A percentile compares a stretch with the other conserved stretches of the same genome.
Evolutionary conservation across 2,888 invertebrate genomes (phyloP).

Genomic region (Mylabris sibirica): DNA sequence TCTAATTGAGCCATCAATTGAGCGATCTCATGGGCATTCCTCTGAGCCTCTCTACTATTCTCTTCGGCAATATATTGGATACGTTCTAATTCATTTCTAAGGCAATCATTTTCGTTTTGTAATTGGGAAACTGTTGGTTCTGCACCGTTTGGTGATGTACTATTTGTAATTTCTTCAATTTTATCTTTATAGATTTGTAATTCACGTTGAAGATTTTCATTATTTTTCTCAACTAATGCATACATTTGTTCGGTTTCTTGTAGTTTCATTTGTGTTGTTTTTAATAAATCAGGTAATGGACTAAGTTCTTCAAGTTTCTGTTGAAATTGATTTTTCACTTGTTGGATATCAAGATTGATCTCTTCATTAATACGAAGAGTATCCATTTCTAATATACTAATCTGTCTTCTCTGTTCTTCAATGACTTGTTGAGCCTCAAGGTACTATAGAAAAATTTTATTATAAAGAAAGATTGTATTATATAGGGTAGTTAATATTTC

Average conservation of each 20-base stretch:
- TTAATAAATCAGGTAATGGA: slow-evolving; percentile 73
- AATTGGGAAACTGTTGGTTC: slow-evolving; percentile 58
- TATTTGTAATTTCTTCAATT: slow-evolving; percentile 57
- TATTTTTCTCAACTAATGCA: slow-evolving; percentile 70
- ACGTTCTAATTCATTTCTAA: slow-evolving; percentile 61
- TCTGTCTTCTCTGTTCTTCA: slow-evolving; percentile 74
- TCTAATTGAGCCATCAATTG: slow-evolving; percentile 72
- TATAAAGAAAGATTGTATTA: slow-evolving; percentile 16
- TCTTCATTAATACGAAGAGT: slow-evolving; percentile 75
- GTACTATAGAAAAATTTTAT: slow-evolving; percentile 60
- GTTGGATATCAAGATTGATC: slow-evolving; percentile 74
- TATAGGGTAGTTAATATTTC: no score
- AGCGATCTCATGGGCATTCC: slow-evolving; percentile 73
- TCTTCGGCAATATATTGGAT: slow-evolving; percentile 68
- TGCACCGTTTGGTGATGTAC: slow-evolving; percentile 65
- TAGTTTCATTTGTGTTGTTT: slow-evolving; percentile 71
- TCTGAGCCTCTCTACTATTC: slow-evolving; percentile 69
- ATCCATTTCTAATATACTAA: slow-evolving; percentile 77
- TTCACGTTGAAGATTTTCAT: slow-evolving; percentile 71
- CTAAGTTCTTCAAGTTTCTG: slow-evolving; percentile 75
- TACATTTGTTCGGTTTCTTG: slow-evolving; percentile 75
- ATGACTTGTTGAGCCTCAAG: slow-evolving; percentile 74
- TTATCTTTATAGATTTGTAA: slow-evolving; percentile 67
- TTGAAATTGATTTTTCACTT: slow-evolving; percentile 76
- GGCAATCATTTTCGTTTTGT: slow-evolving; percentile 52